Evolutionary conservation across 2,888 invertebrate species (phyloP), one percentile per base, ranked within the genome.

Genomic region (Tenthredo scrophulariae): DNA sequence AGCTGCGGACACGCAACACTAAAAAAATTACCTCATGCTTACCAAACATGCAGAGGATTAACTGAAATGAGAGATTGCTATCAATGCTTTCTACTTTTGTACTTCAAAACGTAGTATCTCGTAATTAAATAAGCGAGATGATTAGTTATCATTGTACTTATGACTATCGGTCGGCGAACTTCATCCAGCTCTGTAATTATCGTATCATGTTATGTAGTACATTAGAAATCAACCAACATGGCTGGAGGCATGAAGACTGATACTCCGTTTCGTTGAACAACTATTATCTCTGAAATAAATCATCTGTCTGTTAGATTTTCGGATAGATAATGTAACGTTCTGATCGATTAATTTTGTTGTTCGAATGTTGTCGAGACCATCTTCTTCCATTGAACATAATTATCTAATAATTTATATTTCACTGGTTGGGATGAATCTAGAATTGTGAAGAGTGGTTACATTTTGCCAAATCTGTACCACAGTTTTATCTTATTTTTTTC

Each of bases 51-150:
- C 74, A 74, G 43, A 74, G 74, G 13, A 74, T 74, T 74, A 22
- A 43, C 43, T 74, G n/a, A 43, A 74, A 74, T 74, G 74, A 74
- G 43, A 74, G 74, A 74, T 74, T 0, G 22, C 74, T 74, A 74
- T 74, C 74, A 15, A 74, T 40, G 43, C 43, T 43, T 72, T 72
- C 15, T 40, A 43, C 22, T 22, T 74, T 74, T 43, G 22, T 40
- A 74, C 26, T 67, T 67, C 29, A 74, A 74, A 74, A 43, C 40
- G 43, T 74, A 67, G 15, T 67, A 67, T 67, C 29, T 33, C 33
- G 67, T 67, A 33, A 67, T 67, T 67, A 33, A 67, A 2, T 67
- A 26, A 67, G 4, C 29, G 33, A 18, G 33, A 67, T 67, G 67
- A 33, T 62, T 29, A 67, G 18, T 15, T 29, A 6, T 67, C 7